Conservation (phyloP, 1,140 invertebrate species). For the Colletes latitarsis region DNA sequence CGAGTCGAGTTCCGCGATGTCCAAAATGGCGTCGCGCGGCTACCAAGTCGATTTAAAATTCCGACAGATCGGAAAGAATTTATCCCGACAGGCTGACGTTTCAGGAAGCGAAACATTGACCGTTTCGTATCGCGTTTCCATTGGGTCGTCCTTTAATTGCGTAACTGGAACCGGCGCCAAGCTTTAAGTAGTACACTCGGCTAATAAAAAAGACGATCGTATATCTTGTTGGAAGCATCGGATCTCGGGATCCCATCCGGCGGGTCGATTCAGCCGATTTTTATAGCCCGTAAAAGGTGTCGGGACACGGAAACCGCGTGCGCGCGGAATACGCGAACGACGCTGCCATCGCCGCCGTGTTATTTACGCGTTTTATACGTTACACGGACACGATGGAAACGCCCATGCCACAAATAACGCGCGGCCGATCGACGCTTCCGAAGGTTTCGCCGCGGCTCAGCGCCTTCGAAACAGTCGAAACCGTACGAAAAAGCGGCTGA, state of each 20-base stretch:
- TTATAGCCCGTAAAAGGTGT: slow-evolving; percentile 47
- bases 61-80: too few species aligned
- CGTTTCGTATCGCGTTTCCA: too few species aligned
- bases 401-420: slow-evolving; percentile 65
- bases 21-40: too few species aligned
- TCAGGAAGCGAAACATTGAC: too few species aligned
- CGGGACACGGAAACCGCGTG: slow-evolving; percentile 24
- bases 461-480: slow-evolving; percentile 5
- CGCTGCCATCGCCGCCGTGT: slow-evolving; percentile 4
- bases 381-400: slow-evolving; percentile 42
- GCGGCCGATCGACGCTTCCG: slow-evolving; percentile 24
- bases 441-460: not conserved
- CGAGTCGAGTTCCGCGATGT: too few species aligned
- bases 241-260: not conserved
- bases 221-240: not conserved
- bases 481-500: slow-evolving; percentile 16
- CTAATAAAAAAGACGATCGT: not conserved
- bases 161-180: slow-evolving; percentile 1
- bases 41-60: too few species aligned
- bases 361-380: slow-evolving; percentile 64
- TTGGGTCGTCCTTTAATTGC: not conserved
- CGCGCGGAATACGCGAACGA: not conserved
- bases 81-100: too few species aligned
- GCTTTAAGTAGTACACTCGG: not conserved
- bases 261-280: slow-evolving; percentile 13